Conservation (phyloP, 2,888 invertebrate species). For the Ormyrus pomaceus region DNA sequence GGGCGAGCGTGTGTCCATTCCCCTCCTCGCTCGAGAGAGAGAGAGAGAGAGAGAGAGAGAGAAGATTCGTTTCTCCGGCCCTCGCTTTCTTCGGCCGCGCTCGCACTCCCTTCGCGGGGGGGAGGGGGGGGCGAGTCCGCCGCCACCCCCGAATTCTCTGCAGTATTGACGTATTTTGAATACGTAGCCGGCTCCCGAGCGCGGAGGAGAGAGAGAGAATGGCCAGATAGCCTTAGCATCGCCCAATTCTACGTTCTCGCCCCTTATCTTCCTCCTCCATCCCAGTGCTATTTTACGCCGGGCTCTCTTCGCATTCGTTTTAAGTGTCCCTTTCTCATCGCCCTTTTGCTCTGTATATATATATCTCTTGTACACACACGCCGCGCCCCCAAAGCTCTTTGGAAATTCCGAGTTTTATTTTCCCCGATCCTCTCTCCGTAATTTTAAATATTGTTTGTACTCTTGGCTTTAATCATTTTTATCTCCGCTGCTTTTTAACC, state of each 20-base stretch:
- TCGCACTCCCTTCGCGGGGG: not conserved
- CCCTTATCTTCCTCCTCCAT: constrained; percentile 35
- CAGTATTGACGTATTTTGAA: constrained; percentile 56
- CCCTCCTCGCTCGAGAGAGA: too few relatives aligned
- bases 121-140: too few relatives aligned
- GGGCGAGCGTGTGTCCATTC: too few relatives aligned
- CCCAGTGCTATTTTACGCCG: constrained; percentile 29
- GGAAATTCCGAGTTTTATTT: too few relatives aligned
- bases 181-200: constrained; percentile 14
- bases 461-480: not conserved
- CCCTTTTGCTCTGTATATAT: not conserved
- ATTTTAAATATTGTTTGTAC: too few relatives aligned
- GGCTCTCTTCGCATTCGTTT: constrained; percentile 50
- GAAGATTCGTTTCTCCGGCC: constrained; percentile 33
- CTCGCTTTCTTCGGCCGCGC: constrained; percentile 30
- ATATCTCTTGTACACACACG: too few relatives aligned
- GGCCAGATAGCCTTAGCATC: constrained; percentile 28
- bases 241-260: constrained; percentile 38
- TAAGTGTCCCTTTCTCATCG: constrained; percentile 51
- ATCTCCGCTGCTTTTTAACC: not conserved
- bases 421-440: too few relatives aligned
- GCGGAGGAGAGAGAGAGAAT: not conserved
- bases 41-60: too few relatives aligned
- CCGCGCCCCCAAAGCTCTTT: too few relatives aligned
- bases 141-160: constrained; percentile 37